Base-by-base conservation (phyloP, 2,113 vertebrate species). In the Psephotus haematonotus region DNA sequence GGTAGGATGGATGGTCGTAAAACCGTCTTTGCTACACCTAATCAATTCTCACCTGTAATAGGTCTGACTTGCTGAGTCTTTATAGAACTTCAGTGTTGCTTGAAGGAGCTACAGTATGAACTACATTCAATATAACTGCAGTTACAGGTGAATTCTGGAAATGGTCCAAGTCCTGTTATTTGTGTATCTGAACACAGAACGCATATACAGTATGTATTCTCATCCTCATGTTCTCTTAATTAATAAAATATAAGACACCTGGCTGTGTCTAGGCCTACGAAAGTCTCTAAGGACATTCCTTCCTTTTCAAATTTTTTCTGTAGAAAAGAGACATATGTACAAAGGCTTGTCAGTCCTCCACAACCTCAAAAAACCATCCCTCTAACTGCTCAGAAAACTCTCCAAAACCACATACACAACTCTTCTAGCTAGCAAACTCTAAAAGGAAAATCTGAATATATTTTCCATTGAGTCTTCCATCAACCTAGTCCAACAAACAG, bases 361-460 rank as follows among this genome's bases (percentile, higher is more conserved):
- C 17, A 6, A 53, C 2, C 0, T 57, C 67, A 49, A 64, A 65
- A 60, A 41, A 0, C 0, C 9, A 12, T 10, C 17, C 24, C 7
- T 59, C 9, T 49, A 15, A 35, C 19, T 27, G 13, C 9, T 22
- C 27, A 37, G 79, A 57, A 28, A 37, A 2, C 13, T 11, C 37
- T 49, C 33, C 44, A 50, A 65, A 68, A 29, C 7, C 6, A 24
- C 23, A 46, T 33, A 27, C 13, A 62, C 1, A 53, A 9, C 7
- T 49, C 18, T 63, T 35, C 33, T 59, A 35, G 33, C 13, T 35
- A 59, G 46, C 23, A 52, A 29, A 70, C 13, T 25, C 33, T 57
- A 25, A 82, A 74, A 57, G 19, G 7, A 88, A 52, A 57, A 7
- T 39, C 44, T 57, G 37, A 82, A 82, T 24, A 39, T 35, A 39